Evolutionary conservation across 2,888 invertebrate species (phyloP).

Genomic region (Nasonia oneida): DNA sequence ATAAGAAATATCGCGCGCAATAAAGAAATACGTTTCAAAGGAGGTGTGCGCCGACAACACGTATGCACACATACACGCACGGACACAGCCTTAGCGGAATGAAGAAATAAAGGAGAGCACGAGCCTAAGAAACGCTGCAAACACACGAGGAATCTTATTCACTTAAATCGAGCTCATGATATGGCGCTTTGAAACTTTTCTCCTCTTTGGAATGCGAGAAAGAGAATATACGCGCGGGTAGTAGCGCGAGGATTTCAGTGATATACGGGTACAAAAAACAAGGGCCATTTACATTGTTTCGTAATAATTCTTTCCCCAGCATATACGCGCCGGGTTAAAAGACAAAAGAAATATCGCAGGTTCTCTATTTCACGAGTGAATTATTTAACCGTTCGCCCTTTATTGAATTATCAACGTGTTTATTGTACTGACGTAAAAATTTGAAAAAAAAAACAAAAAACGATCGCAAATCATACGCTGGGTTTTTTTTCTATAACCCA

Average conservation of each 20-base stretch:
- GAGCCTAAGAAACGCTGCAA: slow-evolving; percentile 54
- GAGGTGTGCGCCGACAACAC: neutral
- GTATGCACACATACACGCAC: neutral
- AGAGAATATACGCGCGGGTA: slow-evolving; percentile 35
- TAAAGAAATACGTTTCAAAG: slow-evolving; percentile 23
- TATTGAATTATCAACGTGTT: neutral
- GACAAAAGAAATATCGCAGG: slow-evolving; percentile 52
- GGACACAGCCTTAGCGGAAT: slow-evolving; percentile 36
- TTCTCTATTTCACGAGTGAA: slow-evolving; percentile 31
- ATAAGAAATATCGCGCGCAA: neutral
- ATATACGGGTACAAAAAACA: slow-evolving; percentile 48
- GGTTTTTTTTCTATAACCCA: neutral
- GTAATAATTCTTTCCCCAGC: slow-evolving; percentile 52
- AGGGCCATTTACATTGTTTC: slow-evolving; percentile 59
- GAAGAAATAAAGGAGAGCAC: slow-evolving; percentile 47
- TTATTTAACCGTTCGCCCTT: slow-evolving; percentile 22
- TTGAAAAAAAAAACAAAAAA: neutral
- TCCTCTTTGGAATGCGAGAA: slow-evolving; percentile 54
- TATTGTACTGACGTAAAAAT: neutral
- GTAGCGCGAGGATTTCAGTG: slow-evolving; percentile 45
- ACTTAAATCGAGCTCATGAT: slow-evolving; percentile 58
- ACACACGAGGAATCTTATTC: slow-evolving; percentile 57
- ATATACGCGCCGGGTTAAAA: slow-evolving; percentile 30
- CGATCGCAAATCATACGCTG: neutral
- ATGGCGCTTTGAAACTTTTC: slow-evolving; percentile 52